These are phyloP conservation scores for Sternarchorhynchus goeldii DNA, from an alignment of 2,797 vertebrate species.

Conservation along the genomic window DNA sequence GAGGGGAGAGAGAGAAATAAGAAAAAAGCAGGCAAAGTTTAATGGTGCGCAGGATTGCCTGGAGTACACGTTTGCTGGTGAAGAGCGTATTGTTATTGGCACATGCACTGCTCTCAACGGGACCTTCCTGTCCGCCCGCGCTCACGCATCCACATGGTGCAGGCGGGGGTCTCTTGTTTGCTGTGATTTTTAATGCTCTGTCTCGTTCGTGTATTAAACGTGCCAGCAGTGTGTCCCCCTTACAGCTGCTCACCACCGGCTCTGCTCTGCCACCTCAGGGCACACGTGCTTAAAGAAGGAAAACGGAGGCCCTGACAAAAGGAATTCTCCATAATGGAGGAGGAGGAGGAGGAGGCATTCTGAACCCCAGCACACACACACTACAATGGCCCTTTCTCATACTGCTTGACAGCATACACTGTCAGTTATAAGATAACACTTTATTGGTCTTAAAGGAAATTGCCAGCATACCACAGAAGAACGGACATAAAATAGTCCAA, in stretches of 20 bases:
- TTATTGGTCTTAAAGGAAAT: too few relatives aligned
- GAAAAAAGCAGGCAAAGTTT: slow-evolving; percentile 30
- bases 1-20: background rate
- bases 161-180: slow-evolving; percentile 63
- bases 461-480: too few relatives aligned
- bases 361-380: slow-evolving; percentile 18
- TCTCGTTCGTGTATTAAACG: slow-evolving; percentile 75
- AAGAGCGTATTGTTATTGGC: slow-evolving; percentile 37
- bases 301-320: slow-evolving; percentile 76
- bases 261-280: slow-evolving; percentile 61
- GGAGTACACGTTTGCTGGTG: slow-evolving; percentile 28
- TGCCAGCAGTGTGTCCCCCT: slow-evolving; percentile 68
- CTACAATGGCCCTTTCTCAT: slow-evolving; percentile 30
- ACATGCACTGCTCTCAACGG: slow-evolving; percentile 39
- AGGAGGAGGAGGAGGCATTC: slow-evolving; percentile 62
- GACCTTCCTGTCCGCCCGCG: slow-evolving; percentile 47
- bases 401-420: slow-evolving; percentile 15
- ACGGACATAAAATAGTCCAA: too few relatives aligned
- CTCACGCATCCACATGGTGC: slow-evolving; percentile 54
- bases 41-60: slow-evolving; percentile 12
- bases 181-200: slow-evolving; percentile 74
- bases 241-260: slow-evolving; percentile 61
- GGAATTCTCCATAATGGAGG: slow-evolving; percentile 68
- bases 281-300: slow-evolving; percentile 67
- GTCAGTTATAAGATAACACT: slow-evolving; percentile 3